phyloP scores from a whole-genome alignment of 2,888 invertebrate genomes.

The Himalopsyche kuldschensis region DNA sequence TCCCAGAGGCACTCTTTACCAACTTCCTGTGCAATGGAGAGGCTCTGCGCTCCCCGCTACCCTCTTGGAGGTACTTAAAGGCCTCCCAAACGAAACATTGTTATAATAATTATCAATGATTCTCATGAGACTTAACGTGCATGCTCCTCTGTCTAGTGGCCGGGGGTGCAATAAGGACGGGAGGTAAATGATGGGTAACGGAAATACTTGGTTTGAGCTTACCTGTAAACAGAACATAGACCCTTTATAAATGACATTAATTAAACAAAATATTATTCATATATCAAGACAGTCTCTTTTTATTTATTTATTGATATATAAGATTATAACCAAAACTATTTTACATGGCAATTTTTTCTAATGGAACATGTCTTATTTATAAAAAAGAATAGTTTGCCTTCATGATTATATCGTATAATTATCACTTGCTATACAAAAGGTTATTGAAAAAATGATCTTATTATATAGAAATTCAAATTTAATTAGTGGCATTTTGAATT shows the following conservation, averaged over 20 bases:
- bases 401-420: no score
- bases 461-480: no score
- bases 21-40: slow-evolving; percentile 26
- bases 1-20: slow-evolving; percentile 39
- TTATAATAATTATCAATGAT: slow-evolving; percentile 59
- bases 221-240: background rate
- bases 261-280: background rate
- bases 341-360: no score
- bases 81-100: slow-evolving; percentile 44
- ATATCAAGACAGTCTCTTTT: no score
- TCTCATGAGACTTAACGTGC: slow-evolving; percentile 43
- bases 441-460: no score
- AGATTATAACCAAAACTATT: no score
- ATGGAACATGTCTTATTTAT: no score
- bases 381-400: no score
- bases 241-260: background rate
- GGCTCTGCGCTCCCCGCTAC: slow-evolving; percentile 40
- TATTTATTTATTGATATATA: no score
- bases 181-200: slow-evolving; percentile 31
- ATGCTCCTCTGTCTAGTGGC: slow-evolving; percentile 14
- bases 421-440: no score
- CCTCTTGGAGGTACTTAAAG: slow-evolving; percentile 40
- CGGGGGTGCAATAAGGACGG: slow-evolving; percentile 10
- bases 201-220: slow-evolving; percentile 18
- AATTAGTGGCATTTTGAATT: no score